Evolutionary conservation across 2,113 vertebrate species (phyloP).

Genomic region (Notothenia coriiceps): DNA sequence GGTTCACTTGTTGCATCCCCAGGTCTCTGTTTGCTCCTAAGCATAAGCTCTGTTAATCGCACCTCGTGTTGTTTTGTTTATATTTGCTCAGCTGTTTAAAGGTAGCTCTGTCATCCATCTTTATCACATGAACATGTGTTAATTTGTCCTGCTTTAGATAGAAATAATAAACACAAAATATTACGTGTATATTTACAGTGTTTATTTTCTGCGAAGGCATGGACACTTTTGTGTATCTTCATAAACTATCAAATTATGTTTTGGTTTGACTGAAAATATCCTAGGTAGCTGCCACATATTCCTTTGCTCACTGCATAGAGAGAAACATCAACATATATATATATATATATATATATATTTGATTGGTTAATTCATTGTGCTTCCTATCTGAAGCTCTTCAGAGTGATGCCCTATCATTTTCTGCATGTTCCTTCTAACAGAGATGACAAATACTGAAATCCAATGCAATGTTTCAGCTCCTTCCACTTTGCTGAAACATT

Average conservation of each 20-base stretch:
- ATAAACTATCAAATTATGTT: background rate
- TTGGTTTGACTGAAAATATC: background rate
- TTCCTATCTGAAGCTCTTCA: background rate
- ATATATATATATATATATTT: too few relatives aligned
- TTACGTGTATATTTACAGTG: background rate
- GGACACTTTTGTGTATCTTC: background rate
- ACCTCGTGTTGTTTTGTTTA: background rate
- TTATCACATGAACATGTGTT: background rate
- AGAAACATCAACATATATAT: background rate
- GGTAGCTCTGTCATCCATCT: background rate
- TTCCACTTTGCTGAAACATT: background rate
- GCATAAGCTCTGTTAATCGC: background rate
- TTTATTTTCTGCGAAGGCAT: background rate
- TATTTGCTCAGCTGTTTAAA: background rate
- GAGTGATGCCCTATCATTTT: background rate
- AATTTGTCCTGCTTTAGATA: background rate
- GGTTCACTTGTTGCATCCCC: slow-evolving; percentile 60
- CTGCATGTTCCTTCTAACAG: background rate
- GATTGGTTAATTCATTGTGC: background rate
- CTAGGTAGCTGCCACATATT: background rate
- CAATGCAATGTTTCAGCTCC: background rate
- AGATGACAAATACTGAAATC: background rate
- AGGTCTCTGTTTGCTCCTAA: background rate
- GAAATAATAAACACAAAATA: background rate
- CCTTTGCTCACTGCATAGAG: background rate